Evolutionary conservation across 2,113 vertebrate genomes (phyloP).

Genomic region (Antechinus stuartii): DNA sequence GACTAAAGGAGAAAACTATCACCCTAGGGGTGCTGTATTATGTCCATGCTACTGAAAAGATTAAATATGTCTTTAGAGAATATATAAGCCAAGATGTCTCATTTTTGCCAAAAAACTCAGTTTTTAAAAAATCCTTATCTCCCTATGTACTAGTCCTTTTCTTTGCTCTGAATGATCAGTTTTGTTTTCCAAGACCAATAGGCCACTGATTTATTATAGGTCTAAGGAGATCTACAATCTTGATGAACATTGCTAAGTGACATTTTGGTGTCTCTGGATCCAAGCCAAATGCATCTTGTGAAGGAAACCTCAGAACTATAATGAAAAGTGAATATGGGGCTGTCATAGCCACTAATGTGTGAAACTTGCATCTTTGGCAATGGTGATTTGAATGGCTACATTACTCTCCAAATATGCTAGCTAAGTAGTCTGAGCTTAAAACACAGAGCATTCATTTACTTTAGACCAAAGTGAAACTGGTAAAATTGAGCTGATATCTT

Average conservation of each 20-base stretch:
- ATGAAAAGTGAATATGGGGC: background rate
- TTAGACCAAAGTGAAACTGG: constrained; percentile 83
- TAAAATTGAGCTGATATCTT: constrained; percentile 84
- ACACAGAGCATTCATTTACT: constrained; percentile 79
- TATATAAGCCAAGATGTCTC: background rate
- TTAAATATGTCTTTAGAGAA: constrained; percentile 61
- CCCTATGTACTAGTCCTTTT: constrained; percentile 68
- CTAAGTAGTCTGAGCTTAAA: constrained; percentile 87
- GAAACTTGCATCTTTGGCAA: constrained; percentile 86
- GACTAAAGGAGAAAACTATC: constrained; percentile 60
- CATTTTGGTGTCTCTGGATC: constrained; percentile 47
- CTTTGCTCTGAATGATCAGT: constrained; percentile 68
- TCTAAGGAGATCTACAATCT: constrained; percentile 73
- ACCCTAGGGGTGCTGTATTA: constrained; percentile 56
- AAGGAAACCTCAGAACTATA: background rate
- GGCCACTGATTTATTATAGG: constrained; percentile 63
- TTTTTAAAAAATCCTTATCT: constrained; percentile 36
- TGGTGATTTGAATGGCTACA: constrained; percentile 85
- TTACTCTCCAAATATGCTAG: constrained; percentile 81
- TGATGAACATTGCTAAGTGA: constrained; percentile 78
- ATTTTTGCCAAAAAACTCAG: constrained; percentile 37
- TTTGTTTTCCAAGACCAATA: constrained; percentile 68
- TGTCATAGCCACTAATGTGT: constrained; percentile 84
- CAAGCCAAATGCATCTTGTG: background rate
- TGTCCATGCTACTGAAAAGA: constrained; percentile 47